Base-by-base conservation (phyloP, 2,797 vertebrate genomes). In the Corythornis leucogaster region DNA sequence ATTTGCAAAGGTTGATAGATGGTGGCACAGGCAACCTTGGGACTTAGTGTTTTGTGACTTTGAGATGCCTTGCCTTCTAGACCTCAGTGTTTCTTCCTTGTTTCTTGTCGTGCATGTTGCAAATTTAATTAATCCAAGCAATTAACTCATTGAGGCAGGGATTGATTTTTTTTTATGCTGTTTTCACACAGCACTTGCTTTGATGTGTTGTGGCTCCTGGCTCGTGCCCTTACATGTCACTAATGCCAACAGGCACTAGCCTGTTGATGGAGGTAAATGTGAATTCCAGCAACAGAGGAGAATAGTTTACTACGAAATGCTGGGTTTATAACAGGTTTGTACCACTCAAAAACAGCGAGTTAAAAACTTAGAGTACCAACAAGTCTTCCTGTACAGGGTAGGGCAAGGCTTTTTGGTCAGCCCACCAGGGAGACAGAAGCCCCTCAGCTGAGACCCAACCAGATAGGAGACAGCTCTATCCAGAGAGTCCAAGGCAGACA, bases 401-500 rank as follows among this genome's bases (percentile, higher is more conserved):
- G 5, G 9, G 40, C 4, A 1, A 59, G 30, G 8, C 31, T 38
- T 14, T 21, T 50, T 50, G 54, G 75, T 31, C 31, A 89, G n/a
- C 51, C 24, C 66, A 28, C 8, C 0, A 0, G 33, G 14, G 30
- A 40, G 55, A 30, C 9, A 68, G 64, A 78, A 90, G 17, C 13
- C 64, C 68, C 61, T 62, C 68, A 58, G 57, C 33, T 76, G 50
- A 30, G 66, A 68, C 66, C 38, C 3, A 3, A 10, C 17, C 6
- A 0, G n/a, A 3, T 1, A n/a, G 0, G 3, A 42, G 57, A n/a
- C 43, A 33, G 15, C 14, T 35, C 5, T 0, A 0, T 26, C 77
- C 74, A 55, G 58, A 31, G 59, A 59, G 25, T 10, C 2, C 59
- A 16, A 15, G 20, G 13, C 77, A 78, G 76, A 22, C 3, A 14